A percentile compares a stretch with the other conserved stretches of the same genome.
These are phyloP conservation scores for Heliconius charithonia DNA, from an alignment of 2,888 invertebrate genomes.

Conservation along the genomic window DNA sequence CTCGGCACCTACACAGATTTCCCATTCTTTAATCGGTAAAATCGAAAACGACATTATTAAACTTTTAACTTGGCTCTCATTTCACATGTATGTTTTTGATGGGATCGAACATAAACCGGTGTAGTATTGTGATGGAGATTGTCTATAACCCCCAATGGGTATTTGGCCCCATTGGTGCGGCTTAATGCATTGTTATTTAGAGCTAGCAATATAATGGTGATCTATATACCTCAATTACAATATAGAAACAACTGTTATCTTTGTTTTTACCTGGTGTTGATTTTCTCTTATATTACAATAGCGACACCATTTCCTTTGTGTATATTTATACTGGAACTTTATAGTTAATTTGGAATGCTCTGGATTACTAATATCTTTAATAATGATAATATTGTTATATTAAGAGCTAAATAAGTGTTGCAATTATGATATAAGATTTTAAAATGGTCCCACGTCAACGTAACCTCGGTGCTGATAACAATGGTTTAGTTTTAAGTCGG, in stretches of 20 bases:
- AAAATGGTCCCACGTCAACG: constrained; percentile 40
- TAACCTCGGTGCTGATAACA: constrained; percentile 43
- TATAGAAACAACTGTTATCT: constrained; percentile 48
- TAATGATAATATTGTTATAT: constrained; percentile 9
- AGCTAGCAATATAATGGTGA: constrained; percentile 63
- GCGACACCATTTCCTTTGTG: constrained; percentile 5
- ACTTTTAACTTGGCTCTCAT: too few species aligned
- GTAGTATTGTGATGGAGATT: constrained; percentile 41
- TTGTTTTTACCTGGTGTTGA: constrained; percentile 3
- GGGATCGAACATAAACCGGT: constrained; percentile 16
- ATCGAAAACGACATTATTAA: too few species aligned
- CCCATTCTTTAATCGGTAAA: too few species aligned
- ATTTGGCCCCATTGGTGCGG: constrained; percentile 52
- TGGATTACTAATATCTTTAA: constrained; percentile 5
- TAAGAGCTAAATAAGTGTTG: constrained; percentile 1
- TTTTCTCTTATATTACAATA: constrained; percentile 9
- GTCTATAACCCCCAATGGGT: constrained; percentile 58
- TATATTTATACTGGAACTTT: background rate
- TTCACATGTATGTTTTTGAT: too few species aligned
- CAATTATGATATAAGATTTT: constrained; percentile 19
- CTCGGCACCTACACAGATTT: too few species aligned
- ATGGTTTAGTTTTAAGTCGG: constrained; percentile 34
- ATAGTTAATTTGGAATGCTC: background rate
- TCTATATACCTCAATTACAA: constrained; percentile 72
- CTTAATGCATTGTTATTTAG: constrained; percentile 62